Base-by-base conservation (phyloP, 2,113 vertebrate species). In the Aphyosemion australe region DNA sequence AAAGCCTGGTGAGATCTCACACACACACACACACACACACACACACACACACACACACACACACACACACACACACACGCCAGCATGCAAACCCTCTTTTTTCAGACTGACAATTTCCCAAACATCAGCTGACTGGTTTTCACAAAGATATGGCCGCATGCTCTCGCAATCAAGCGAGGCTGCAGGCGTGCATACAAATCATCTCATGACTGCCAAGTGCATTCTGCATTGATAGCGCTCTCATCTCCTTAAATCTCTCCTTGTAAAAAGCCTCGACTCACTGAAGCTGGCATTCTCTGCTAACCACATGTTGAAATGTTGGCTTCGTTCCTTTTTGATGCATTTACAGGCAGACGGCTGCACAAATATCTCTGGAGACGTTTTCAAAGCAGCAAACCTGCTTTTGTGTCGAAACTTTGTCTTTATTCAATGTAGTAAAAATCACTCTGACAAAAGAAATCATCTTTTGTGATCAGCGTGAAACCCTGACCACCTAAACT, bases 161-260 rank as follows among this genome's bases (percentile, higher is more conserved):
- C 72, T 84, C 83, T 64, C 42, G 72, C 79, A 71, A 84, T 85
- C 69, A 82, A 80, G 83, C 66, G 19, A 66, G 65, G 80, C 86
- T 83, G 78, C 78, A 53, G 85, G 80, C 82, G 59, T 76, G 78
- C 82, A 84, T 85, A 84, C 72, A 85, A 74, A 86, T 86, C 82
- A 74, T 64, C 80, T 87, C 85, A 86, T 88, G 86, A 88, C 83
- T 88, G 81, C 72, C 75, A 87, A 88, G 79, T 84, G 79, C 78
- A 78, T 71, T 72, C 61, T 21, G 67, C 75, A 61, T 50, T 80
- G 87, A 78, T 79, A 69, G 59, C 49, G 7, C 69, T 64, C 72
- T 72, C 64, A 59, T 60, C 78, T 63, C 47, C 68, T 84, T 21
- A 72, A 74, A 84, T 84, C 61, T 80, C 54, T 69, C 72, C 88